Evolutionary conservation across 2,113 vertebrate genomes (phyloP).

Genomic region (Microtus pennsylvanicus): DNA sequence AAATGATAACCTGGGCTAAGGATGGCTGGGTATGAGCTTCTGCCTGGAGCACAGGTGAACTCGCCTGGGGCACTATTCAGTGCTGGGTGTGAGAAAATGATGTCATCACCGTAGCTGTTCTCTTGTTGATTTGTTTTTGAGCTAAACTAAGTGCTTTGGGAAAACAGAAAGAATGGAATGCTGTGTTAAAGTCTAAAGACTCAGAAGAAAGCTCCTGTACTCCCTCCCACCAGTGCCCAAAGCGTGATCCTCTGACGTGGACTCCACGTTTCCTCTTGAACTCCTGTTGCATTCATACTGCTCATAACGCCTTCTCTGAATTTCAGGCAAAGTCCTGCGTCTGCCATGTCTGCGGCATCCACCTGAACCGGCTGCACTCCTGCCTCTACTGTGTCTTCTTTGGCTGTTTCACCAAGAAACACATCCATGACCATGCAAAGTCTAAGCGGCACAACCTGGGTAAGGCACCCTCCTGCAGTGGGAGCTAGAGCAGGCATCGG

Average conservation of each 20-base stretch:
- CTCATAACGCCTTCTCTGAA: not conserved
- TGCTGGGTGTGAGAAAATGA: not conserved
- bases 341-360: constrained; percentile 94
- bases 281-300: not conserved
- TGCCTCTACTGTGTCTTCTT: constrained; percentile 99
- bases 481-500: fast-evolving
- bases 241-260: fast-evolving
- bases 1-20: not conserved
- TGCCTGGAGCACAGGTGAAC: fast-evolving
- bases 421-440: constrained; percentile 99
- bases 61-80: not conserved
- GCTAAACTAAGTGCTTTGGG: not conserved
- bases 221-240: fast-evolving
- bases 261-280: not conserved
- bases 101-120: not conserved
- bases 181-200: not conserved
- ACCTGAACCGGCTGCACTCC: constrained; percentile 98
- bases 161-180: not conserved
- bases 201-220: not conserved
- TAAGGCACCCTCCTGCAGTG: constrained; percentile 83
- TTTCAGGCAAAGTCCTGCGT: constrained; percentile 95
- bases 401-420: constrained; percentile 99
- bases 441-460: constrained; percentile 98
- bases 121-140: not conserved
- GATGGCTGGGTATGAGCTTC: not conserved